A percentile compares a stretch with the other conserved stretches of the same genome.
Evolutionary conservation across 2,797 vertebrate species (phyloP).

Genomic region (Anableps anableps): DNA sequence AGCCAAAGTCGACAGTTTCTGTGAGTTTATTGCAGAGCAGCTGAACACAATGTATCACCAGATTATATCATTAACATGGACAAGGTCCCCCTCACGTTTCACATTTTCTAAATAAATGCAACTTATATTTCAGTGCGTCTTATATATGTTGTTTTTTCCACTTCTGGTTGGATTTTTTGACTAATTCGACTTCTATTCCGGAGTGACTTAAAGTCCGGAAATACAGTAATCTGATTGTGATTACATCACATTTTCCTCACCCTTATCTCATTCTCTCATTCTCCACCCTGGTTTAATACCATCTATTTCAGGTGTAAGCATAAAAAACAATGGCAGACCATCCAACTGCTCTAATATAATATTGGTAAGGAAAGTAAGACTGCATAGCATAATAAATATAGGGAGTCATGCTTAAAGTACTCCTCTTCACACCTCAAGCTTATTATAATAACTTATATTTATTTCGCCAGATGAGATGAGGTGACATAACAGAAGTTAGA

Average conservation of each 20-base stretch:
- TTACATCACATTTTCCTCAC: background rate
- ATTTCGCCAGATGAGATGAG: background rate
- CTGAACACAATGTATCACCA: too few species aligned
- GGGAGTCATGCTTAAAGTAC: background rate
- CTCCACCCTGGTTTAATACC: background rate
- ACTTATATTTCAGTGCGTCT: too few species aligned
- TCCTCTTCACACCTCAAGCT: background rate
- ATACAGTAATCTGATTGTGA: background rate
- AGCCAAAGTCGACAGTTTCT: too few species aligned
- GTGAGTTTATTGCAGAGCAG: too few species aligned
- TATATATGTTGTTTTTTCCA: too few species aligned
- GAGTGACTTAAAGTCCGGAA: too few species aligned
- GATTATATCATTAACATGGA: too few species aligned
- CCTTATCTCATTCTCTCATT: background rate
- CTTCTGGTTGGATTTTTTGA: too few species aligned
- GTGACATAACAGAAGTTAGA: background rate
- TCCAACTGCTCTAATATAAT: background rate
- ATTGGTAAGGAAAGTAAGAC: background rate
- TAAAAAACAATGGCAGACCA: background rate
- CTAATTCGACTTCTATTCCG: too few species aligned
- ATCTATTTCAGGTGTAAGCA: background rate
- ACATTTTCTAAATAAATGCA: too few species aligned
- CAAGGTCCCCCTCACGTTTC: too few species aligned
- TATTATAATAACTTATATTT: background rate
- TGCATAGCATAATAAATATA: background rate